Evolutionary conservation across 2,797 vertebrate species (phyloP), one percentile per base, ranked within the genome.

Genomic region (Coendou prehensilis): DNA sequence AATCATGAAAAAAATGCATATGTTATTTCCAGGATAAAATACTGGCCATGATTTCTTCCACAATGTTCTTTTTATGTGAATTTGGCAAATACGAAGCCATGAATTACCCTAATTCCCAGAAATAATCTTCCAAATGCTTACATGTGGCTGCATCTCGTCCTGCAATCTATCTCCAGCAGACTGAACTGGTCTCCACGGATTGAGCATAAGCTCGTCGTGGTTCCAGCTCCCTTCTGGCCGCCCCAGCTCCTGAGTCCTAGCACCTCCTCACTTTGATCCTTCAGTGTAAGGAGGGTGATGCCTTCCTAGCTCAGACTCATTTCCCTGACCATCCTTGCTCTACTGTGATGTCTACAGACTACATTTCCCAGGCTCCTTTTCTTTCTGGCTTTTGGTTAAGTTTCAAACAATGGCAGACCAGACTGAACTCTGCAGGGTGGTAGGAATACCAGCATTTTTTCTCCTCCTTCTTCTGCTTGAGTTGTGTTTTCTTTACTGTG

Each of bases 11-110:
- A 91, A 97, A 96, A 76, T 89, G 89, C 59, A 90, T 94, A 97
- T 82, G 76, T 69, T 97, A 28, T 97, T 98, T 97, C 94, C 56
- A 47, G 97, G 97, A 94, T 79, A 78, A 98, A 94, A 61, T 76
- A 22, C 96, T 96, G 93, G 57, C n/a, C 76, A 82, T 87, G 86
- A 97, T 97, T 98, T 97, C 73, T 95, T 76, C 30, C 75, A 75
- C 79, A 98, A 94, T 13, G 33, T 93, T 95, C 79, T 92, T 95
- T 94, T 97, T 75, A 93, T 89, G 80, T 93, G 96, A 94, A 64
- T 90, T 97, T 91, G 87, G 41, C 67, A 94, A 93, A 86, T 85
- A 73, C 14, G 84, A 91, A 95, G 63, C 23, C 89, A 91, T 80
- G 63, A 93, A 93, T 89, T 94, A 94, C 91, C 50, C 61, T 95